phyloP scores from a whole-genome alignment of 2,888 invertebrate species.

The Agonopterix heracliana region DNA sequence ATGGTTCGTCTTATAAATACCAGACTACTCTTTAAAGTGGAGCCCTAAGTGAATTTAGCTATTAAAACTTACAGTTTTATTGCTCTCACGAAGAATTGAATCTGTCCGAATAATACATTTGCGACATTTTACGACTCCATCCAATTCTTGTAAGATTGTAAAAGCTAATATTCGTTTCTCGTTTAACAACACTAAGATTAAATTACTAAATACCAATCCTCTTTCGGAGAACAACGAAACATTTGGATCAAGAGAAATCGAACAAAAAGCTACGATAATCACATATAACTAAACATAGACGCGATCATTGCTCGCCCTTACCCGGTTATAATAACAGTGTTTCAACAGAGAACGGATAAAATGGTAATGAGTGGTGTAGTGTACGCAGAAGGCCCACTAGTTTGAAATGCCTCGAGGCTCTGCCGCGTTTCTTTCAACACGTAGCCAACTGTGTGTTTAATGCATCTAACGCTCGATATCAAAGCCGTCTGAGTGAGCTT shows the following conservation, averaged over 20 bases:
- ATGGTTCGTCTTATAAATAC: constrained; percentile 47
- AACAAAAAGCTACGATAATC: constrained; percentile 54
- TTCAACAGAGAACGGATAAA: constrained; percentile 53
- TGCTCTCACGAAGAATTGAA: constrained; percentile 9
- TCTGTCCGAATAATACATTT: background rate
- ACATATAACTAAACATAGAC: constrained; percentile 46
- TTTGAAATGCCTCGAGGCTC: constrained; percentile 57
- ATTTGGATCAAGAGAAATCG: constrained; percentile 31
- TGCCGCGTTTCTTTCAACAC: constrained; percentile 69
- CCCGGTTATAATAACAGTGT: constrained; percentile 67
- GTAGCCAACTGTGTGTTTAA: constrained; percentile 68
- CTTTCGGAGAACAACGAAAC: constrained; percentile 4
- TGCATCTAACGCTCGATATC: constrained; percentile 53
- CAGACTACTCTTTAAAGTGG: constrained; percentile 32
- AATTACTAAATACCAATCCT: too few species aligned
- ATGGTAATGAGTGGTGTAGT: constrained; percentile 58
- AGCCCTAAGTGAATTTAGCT: constrained; percentile 43
- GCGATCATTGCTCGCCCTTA: constrained; percentile 64
- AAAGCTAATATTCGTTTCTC: too few species aligned
- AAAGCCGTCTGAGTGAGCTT: constrained; percentile 48
- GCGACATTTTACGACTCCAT: background rate
- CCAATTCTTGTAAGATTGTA: too few species aligned
- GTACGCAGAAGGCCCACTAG: constrained; percentile 47
- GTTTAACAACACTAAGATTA: too few species aligned
- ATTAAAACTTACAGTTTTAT: constrained; percentile 36